phyloP scores from a whole-genome alignment of 2,797 vertebrate species.

The Falco biarmicus region DNA sequence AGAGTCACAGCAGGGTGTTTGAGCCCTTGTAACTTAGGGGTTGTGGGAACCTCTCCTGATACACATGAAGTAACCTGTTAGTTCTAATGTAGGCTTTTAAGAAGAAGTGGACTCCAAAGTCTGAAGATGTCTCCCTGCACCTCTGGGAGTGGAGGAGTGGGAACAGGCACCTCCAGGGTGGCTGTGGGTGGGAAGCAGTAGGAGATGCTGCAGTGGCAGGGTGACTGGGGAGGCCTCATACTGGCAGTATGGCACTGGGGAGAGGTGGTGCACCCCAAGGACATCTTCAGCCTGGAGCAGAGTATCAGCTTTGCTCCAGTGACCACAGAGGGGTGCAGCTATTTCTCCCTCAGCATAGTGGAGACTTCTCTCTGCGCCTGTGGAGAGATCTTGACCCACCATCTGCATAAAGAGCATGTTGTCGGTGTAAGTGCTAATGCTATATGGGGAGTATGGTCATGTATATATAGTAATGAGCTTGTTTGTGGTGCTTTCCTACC shows the following conservation, averaged over 20 bases:
- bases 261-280: neutral
- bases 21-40: neutral
- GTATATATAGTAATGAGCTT: neutral
- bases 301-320: neutral
- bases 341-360: neutral
- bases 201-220: neutral
- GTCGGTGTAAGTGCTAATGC: neutral
- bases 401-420: accelerated
- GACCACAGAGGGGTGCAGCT: neutral
- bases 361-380: neutral
- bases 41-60: neutral
- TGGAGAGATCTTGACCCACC: no score
- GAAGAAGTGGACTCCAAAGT: no score
- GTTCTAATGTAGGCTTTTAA: neutral
- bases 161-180: neutral
- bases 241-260: no score
- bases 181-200: neutral
- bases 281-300: neutral
- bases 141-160: neutral
- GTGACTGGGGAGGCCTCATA: neutral
- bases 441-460: accelerated
- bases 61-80: accelerated
- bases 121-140: accelerated
- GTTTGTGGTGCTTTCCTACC: neutral
- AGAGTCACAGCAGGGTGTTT: neutral